phyloP scores from a whole-genome alignment of 2,797 vertebrate species.

The Pangasius sanitwongsei region DNA sequence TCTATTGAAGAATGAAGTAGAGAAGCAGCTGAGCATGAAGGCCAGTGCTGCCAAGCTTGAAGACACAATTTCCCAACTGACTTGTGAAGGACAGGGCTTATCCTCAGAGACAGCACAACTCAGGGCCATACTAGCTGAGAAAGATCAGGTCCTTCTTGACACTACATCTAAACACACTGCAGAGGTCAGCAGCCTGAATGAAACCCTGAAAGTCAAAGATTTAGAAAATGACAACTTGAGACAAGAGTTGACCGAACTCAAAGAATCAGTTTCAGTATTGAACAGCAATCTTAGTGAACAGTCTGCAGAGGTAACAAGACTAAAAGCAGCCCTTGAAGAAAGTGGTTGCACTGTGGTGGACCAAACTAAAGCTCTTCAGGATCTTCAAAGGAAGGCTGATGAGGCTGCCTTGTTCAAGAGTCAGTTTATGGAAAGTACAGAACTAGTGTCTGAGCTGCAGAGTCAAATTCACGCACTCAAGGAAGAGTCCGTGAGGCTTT shows the following conservation, averaged over 20 bases:
- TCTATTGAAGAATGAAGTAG: constrained; percentile 70
- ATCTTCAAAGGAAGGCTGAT: constrained; percentile 69
- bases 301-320: constrained; percentile 62
- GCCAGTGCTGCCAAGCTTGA: constrained; percentile 70
- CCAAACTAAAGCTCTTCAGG: constrained; percentile 67
- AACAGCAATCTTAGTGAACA: constrained; percentile 66
- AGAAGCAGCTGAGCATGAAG: constrained; percentile 67
- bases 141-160: constrained; percentile 67
- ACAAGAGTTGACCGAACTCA: constrained; percentile 70
- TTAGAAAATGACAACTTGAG: constrained; percentile 74
- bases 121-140: constrained; percentile 71
- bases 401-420: constrained; percentile 71
- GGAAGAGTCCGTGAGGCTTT: constrained; percentile 54
- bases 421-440: constrained; percentile 73
- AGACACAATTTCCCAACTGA: constrained; percentile 63
- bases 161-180: constrained; percentile 60
- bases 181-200: constrained; percentile 65
- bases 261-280: constrained; percentile 71
- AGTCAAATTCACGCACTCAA: constrained; percentile 61
- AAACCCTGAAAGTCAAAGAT: constrained; percentile 72
- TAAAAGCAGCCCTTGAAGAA: constrained; percentile 67
- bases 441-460: constrained; percentile 71
- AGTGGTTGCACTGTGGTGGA: constrained; percentile 68
- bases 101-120: constrained; percentile 70
- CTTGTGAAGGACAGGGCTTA: constrained; percentile 67